Evolutionary conservation across 2,797 vertebrate species (phyloP).

Genomic region (Pangasius sanitwongsei): DNA sequence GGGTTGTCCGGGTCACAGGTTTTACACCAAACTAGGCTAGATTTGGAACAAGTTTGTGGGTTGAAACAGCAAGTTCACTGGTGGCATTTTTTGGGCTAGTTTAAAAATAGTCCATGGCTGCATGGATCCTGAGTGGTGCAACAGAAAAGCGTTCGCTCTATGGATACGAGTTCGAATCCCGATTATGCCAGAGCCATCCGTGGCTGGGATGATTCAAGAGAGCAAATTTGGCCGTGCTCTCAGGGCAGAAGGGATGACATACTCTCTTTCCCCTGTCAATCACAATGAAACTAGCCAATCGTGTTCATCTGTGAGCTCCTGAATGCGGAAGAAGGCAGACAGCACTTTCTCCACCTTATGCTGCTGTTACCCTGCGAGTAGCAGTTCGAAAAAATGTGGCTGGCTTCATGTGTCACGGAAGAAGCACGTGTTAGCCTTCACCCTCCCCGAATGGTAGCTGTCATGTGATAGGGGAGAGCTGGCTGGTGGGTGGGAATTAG

Average conservation of each 20-base stretch:
- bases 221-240: not conserved
- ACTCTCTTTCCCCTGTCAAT: not conserved
- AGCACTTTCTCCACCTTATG: not conserved
- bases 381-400: not conserved
- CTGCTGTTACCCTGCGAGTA: not conserved
- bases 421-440: not conserved
- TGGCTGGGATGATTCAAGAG: not conserved
- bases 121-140: not conserved
- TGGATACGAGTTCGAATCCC: not conserved
- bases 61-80: not conserved
- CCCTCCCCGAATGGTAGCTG: too few species aligned
- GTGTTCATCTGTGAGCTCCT: not conserved
- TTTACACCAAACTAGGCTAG: not conserved
- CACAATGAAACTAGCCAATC: not conserved
- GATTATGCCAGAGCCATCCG: not conserved
- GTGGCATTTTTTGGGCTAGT: not conserved
- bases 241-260: not conserved
- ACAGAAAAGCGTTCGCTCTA: not conserved
- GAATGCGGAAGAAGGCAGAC: not conserved
- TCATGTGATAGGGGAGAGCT: not conserved
- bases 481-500: not conserved
- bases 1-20: not conserved
- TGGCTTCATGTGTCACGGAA: not conserved
- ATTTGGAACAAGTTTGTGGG: not conserved
- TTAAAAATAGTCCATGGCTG: not conserved